Evolutionary conservation across 2,888 invertebrate species (phyloP), one percentile per base, ranked within the genome.

Genomic region (Plebejus anna): DNA sequence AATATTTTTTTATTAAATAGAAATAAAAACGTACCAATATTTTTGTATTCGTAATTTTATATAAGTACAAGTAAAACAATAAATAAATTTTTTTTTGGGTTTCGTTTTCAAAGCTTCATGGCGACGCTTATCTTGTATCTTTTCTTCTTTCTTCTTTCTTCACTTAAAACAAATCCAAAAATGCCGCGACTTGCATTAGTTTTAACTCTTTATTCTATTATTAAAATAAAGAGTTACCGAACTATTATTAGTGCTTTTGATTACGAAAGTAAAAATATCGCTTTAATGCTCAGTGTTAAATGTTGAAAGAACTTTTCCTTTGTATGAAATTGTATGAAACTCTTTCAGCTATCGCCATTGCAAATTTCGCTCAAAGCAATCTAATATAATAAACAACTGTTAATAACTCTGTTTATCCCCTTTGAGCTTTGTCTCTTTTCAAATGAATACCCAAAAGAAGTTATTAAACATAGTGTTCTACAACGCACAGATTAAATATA

Each of bases 361-460:
- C 73, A 7, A 28, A 51, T 55, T 73, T 55, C 73, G 73, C 73
- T 13, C 9, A 73, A 51, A 73, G 73, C 73, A 73, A 47, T 13
- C 13, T 51, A 28, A 55, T 55, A 16, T 73, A 51, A 73, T 73
- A 73, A 73, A 36, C 28, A 73, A 28, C 73, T 72, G 22, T 47
- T 72, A 47, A 28, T 47, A 13, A 47, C 72, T 72, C 5, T 42
- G 28, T 47, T 22, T 9, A 22, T 72, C 11, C 47, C 28, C 47
- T 22, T 66, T 32, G 11, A 66, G 28, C 66, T 66, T 32, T 66
- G 5, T 32, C 66, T 66, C 66, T 66, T 32, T 66, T 32, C 32
- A n/a, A 66, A 32, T 32, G 66, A 61, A 28, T 61, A 11, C 11
- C 66, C 28, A 66, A 66, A 36, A 13, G 16, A 66, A 13, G 4